A percentile compares a stretch with the other conserved stretches of the same genome.
These are phyloP conservation scores for Pithys albifrons DNA, from an alignment of 2,113 vertebrate genomes.

Conservation along the genomic window DNA sequence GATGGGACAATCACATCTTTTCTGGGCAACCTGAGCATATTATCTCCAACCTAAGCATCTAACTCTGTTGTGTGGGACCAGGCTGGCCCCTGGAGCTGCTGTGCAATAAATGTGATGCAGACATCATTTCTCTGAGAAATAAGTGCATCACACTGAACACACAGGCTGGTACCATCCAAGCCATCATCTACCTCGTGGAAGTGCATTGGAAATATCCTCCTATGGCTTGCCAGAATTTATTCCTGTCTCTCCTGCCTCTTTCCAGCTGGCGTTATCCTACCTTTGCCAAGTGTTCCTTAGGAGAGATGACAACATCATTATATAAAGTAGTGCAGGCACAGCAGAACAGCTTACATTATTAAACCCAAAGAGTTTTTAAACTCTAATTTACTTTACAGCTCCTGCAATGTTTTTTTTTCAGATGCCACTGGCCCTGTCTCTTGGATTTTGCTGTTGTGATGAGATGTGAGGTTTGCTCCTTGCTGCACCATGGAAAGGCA, in stretches of 20 bases:
- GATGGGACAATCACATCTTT: background rate
- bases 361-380: background rate
- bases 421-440: background rate
- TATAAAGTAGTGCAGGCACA: background rate
- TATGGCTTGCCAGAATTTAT: background rate
- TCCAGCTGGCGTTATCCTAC: background rate
- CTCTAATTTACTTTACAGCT: background rate
- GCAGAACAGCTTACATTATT: background rate
- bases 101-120: background rate
- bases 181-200: background rate
- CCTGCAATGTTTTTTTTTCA: background rate
- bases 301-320: background rate
- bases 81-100: background rate
- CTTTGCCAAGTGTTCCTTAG: background rate
- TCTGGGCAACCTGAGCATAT: fast-evolving
- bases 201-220: fast-evolving
- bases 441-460: background rate
- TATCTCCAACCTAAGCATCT: background rate
- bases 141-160: background rate
- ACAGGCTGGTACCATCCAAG: fast-evolving
- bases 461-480: conserved; percentile 1
- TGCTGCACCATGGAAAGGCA: background rate
- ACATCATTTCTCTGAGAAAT: background rate
- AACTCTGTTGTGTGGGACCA: background rate
- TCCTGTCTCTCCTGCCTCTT: background rate